Evolutionary conservation across 2,888 invertebrate species (phyloP).

Genomic region (Nomada lathburiana): DNA sequence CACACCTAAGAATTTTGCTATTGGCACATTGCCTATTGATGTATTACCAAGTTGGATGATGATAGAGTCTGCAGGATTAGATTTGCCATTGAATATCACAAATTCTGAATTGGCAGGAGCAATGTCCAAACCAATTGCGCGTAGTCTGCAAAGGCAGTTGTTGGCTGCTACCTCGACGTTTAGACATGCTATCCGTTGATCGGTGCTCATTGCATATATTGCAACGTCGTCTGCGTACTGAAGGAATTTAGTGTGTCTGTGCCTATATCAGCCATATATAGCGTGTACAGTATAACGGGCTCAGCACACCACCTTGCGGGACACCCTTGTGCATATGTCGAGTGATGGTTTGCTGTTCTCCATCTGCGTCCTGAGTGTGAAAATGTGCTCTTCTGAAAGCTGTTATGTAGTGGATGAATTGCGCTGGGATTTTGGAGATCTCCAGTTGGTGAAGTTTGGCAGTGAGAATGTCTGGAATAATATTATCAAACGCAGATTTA

Average conservation of each 20-base stretch:
- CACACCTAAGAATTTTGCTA: constrained; percentile 12
- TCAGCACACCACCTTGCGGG: constrained; percentile 22
- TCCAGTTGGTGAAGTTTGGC: not conserved
- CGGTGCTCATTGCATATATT: not conserved
- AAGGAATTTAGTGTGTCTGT: not conserved
- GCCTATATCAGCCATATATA: constrained; percentile 6
- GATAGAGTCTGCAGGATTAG: not conserved
- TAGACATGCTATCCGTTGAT: not conserved
- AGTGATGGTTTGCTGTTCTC: fast-evolving
- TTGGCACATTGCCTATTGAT: not conserved
- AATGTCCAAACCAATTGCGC: not conserved
- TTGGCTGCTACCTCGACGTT: not conserved
- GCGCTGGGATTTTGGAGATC: too few relatives aligned
- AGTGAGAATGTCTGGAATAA: not conserved
- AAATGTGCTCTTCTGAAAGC: not conserved
- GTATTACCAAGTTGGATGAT: too few relatives aligned
- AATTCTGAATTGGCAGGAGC: not conserved
- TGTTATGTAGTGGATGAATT: constrained; percentile 7
- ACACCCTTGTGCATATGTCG: not conserved
- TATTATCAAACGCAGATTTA: constrained; percentile 19
- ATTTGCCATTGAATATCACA: not conserved
- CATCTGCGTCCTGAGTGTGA: not conserved
- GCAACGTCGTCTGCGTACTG: constrained; percentile 20
- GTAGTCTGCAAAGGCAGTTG: not conserved
- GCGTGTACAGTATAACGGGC: not conserved